phyloP scores from a whole-genome alignment of 2,113 vertebrate species.

The Gobius niger region DNA sequence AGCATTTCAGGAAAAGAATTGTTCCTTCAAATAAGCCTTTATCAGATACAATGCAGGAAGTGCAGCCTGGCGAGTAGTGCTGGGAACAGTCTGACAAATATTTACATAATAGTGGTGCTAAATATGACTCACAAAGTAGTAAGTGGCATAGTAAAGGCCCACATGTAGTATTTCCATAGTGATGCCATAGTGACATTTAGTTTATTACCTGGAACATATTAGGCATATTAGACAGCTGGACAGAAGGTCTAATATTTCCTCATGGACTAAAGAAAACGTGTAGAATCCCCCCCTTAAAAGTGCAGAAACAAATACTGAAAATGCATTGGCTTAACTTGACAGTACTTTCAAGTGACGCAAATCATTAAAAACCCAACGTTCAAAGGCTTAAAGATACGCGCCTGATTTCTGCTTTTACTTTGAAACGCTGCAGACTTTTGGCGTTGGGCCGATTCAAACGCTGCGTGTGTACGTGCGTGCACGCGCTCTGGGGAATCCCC shows the following conservation, averaged over 20 bases:
- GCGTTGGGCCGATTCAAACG: background rate
- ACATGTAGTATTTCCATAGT: background rate
- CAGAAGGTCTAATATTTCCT: no score
- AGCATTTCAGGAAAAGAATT: no score
- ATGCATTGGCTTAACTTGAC: background rate
- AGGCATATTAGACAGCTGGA: no score
- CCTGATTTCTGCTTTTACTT: background rate
- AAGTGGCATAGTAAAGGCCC: no score
- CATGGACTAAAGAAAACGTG: no score
- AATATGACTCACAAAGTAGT: no score
- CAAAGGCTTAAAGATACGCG: no score
- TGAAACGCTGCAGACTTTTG: background rate
- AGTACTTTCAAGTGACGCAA: background rate
- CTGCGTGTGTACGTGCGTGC: constrained; percentile 2
- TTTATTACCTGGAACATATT: no score
- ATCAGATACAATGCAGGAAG: background rate
- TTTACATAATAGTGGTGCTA: no score
- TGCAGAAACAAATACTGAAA: background rate
- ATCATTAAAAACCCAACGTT: no score
- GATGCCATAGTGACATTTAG: background rate
- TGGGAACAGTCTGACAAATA: background rate
- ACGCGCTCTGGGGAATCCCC: constrained; percentile 74
- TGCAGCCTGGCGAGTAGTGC: background rate
- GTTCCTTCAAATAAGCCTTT: no score
- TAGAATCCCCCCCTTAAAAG: no score